Conservation (phyloP, 1,140 invertebrate species). For the Telenomus remus region DNA sequence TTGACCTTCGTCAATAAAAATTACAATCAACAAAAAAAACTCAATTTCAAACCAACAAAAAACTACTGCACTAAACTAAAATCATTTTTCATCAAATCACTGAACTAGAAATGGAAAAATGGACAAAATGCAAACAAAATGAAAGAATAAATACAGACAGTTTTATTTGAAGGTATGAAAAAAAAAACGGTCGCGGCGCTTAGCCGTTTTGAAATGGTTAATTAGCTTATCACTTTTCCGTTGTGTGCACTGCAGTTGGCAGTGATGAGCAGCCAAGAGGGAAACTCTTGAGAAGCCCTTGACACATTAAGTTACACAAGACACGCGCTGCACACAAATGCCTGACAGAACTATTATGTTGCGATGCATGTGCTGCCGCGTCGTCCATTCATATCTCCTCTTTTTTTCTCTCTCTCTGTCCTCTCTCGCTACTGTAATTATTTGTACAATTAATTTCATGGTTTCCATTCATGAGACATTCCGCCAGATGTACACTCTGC, state of each 20-base stretch:
- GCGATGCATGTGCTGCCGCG: conserved; percentile 28
- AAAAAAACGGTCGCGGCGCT: conserved; percentile 14
- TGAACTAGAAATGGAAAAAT: too few relatives aligned
- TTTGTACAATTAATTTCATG: neutral
- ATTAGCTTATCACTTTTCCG: conserved; percentile 62
- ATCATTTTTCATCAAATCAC: too few relatives aligned
- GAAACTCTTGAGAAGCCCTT: conserved; percentile 65
- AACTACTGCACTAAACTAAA: too few relatives aligned
- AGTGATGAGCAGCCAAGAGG: conserved; percentile 39
- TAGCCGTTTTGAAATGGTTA: conserved; percentile 53
- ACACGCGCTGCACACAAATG: conserved; percentile 35
- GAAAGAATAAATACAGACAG: neutral
- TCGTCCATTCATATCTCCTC: neutral
- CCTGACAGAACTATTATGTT: conserved; percentile 57
- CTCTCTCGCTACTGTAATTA: neutral
- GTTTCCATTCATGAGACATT: too few relatives aligned
- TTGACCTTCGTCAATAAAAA: neutral
- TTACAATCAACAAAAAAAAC: too few relatives aligned
- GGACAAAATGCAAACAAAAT: neutral
- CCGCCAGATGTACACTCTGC: too few relatives aligned
- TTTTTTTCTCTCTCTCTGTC: neutral
- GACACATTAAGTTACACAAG: conserved; percentile 71
- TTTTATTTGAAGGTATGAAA: conserved; percentile 1
- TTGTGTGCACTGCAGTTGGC: conserved; percentile 44
- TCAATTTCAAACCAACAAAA: too few relatives aligned